A percentile compares a stretch with the other conserved stretches of the same genome.
These are phyloP conservation scores for Illadopsis cleaveri DNA, from an alignment of 2,113 vertebrate genomes.

Conservation along the genomic window DNA sequence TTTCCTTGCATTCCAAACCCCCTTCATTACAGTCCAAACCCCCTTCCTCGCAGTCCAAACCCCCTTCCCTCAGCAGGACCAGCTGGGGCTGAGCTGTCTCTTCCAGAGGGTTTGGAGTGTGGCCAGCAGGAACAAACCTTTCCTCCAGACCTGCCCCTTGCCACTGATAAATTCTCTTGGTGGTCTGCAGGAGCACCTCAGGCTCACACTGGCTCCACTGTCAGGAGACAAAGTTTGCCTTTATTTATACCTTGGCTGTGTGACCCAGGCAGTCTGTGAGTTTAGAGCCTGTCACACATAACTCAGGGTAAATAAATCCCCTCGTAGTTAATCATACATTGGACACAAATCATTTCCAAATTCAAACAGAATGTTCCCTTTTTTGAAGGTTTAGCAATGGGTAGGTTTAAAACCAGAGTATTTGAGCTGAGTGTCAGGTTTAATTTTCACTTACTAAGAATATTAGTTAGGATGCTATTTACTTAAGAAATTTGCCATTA, in stretches of 20 bases:
- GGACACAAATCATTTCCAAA: not conserved
- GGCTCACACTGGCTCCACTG: not conserved
- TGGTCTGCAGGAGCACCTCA: not conserved
- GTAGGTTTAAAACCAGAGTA: not conserved
- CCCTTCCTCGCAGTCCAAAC: no score
- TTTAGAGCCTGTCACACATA: not conserved
- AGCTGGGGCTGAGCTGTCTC: rapidly evolving
- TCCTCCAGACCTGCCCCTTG: rapidly evolving
- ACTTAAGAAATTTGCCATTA: not conserved
- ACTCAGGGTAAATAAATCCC: not conserved
- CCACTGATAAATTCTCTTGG: rapidly evolving
- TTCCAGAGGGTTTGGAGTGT: not conserved
- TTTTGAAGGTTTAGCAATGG: not conserved
- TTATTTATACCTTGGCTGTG: not conserved
- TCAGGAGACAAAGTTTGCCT: not conserved
- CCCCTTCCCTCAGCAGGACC: not conserved
- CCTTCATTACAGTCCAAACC: no score
- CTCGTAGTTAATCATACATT: not conserved
- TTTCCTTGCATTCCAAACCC: no score
- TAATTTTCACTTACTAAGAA: conserved; percentile 3
- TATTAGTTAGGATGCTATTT: not conserved
- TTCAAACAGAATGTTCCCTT: not conserved
- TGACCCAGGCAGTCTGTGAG: not conserved
- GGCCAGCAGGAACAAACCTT: not conserved
- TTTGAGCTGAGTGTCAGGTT: not conserved